Evolutionary conservation across 2,797 vertebrate genomes (phyloP), one percentile per base, ranked within the genome.

Genomic region (Phataginus tetradactyla): DNA sequence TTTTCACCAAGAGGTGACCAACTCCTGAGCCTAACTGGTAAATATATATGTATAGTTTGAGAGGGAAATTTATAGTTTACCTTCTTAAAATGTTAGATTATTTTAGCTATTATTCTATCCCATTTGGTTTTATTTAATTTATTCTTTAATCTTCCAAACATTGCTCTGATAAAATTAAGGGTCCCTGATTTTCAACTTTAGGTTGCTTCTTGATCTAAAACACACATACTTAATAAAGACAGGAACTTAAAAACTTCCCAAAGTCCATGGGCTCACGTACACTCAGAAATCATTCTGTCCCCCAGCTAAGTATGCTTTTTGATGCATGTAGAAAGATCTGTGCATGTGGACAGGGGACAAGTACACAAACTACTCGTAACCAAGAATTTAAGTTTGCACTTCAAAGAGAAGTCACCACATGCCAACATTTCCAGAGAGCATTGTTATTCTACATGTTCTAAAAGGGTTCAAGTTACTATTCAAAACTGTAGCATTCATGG

Each of bases 91-190:
- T 51, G 15, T 29, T 74, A 2, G 49, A 13, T 49, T 57, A 17
- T 75, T 95, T 85, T 39, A 66, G 32, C 32, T 72, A 17, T 72
- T 78, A 51, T 75, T 45, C 45, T 69, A 39, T 55, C 12, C 53
- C 59, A 92, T 84, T 95, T 96, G 85, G 32, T 94, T 94, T 87
- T 79, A 71, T 90, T 95, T 85, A 93, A 57, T 53, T 55, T 37
- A 63, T 78, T 71, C 57, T 77, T 94, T 87, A 87, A 74, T 91
- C 77, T 88, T 88, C 39, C 61, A 85, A 64, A 91, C 53, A 59
- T 39, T 80, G 74, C 66, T 96, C 61, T 85, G 55, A 27, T 71
- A 96, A 94, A 88, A 79, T 66, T 94, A 77, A 88, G 25, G 17
- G 51, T 84, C 66, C 39, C 61, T 37, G 79, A 90, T 64, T 79